phyloP scores from a whole-genome alignment of 2,797 vertebrate genomes.

The Buphagus erythrorhynchus region DNA sequence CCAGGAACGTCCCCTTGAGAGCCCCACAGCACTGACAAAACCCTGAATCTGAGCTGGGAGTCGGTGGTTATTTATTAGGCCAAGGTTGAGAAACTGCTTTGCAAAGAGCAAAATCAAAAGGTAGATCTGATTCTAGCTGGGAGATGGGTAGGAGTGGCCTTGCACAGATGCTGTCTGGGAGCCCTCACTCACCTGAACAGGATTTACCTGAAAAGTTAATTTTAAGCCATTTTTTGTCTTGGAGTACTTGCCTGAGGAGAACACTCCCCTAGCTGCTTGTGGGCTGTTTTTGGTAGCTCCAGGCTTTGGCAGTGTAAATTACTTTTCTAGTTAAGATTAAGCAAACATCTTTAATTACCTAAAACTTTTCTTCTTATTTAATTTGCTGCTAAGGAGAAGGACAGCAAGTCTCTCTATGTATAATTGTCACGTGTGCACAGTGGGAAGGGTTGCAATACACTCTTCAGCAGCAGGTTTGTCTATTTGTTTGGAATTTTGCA shows the following conservation, averaged over 20 bases:
- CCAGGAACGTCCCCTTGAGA: not conserved
- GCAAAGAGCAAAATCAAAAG: not conserved
- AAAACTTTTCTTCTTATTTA: not conserved
- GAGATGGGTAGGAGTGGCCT: not conserved
- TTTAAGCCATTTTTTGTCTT: not conserved
- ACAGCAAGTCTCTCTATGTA: rapidly evolving
- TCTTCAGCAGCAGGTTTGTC: not conserved
- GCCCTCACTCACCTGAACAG: rapidly evolving
- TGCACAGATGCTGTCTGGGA: not conserved
- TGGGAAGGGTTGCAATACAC: rapidly evolving
- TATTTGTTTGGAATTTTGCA: not conserved
- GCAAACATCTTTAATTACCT: not conserved
- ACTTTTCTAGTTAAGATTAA: not conserved
- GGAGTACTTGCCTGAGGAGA: not conserved
- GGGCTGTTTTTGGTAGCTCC: not conserved
- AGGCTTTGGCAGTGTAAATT: not conserved
- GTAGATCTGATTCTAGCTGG: not conserved
- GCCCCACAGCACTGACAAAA: rapidly evolving
- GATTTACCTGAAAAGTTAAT: not conserved
- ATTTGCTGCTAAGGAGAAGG: not conserved
- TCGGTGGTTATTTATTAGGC: rapidly evolving
- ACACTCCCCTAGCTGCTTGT: rapidly evolving
- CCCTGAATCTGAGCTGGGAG: rapidly evolving
- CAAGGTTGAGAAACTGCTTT: not conserved
- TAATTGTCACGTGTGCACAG: rapidly evolving